phyloP scores from a whole-genome alignment of 2,888 invertebrate genomes.

The Himalopsyche tibetana region DNA sequence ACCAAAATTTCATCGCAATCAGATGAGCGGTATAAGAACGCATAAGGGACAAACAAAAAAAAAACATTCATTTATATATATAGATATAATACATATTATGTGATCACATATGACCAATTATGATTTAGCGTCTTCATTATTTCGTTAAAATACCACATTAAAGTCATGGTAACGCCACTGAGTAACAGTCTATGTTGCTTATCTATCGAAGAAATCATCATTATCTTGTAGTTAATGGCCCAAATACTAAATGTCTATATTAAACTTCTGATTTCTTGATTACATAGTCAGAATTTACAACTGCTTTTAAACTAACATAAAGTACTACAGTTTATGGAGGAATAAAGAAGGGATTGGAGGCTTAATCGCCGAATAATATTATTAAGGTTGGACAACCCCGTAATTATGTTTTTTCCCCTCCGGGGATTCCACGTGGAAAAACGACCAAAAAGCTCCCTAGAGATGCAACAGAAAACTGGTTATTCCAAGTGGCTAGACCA shows the following conservation, averaged over 20 bases:
- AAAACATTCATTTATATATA: no score
- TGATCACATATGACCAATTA: no score
- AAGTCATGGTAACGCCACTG: no score
- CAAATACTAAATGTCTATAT: conserved; percentile 20
- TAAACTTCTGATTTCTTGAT: conserved; percentile 40
- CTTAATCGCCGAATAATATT: conserved; percentile 48
- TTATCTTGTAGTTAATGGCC: conserved; percentile 28
- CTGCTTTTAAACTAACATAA: conserved; percentile 37
- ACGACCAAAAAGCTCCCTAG: conserved; percentile 54
- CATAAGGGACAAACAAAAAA: no score
- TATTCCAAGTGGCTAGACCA: conserved; percentile 46
- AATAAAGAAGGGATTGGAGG: conserved; percentile 35
- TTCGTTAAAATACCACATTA: no score
- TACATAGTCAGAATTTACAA: conserved; percentile 29
- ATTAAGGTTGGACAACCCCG: conserved; percentile 54
- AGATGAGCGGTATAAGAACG: no score
- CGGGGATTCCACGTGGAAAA: conserved; percentile 53
- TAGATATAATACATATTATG: no score
- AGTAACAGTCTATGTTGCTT: no score
- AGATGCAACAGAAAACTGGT: conserved; percentile 56
- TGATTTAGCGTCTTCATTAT: no score
- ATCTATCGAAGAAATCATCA: conserved; percentile 8
- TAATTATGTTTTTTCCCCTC: conserved; percentile 57
- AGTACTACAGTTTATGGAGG: conserved; percentile 25
- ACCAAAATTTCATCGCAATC: no score